Base-by-base conservation (phyloP, 2,113 vertebrate species). In the Actenoides hombroni region DNA sequence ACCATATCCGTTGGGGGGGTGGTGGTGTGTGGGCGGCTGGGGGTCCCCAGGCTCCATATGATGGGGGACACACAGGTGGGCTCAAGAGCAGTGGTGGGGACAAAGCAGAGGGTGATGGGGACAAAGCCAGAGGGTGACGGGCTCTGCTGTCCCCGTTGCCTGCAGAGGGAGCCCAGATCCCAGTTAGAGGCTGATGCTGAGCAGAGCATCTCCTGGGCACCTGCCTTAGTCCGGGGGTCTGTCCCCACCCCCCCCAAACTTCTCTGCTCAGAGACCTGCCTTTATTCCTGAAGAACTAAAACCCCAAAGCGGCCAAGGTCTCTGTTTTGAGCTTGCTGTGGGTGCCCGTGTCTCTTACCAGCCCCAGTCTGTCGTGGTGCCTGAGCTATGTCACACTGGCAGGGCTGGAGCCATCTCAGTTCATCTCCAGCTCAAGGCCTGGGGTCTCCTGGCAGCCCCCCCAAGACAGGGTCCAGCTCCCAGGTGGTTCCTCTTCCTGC, bases 1-100 rank as follows among this genome's bases (percentile, higher is more conserved):
- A 99, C 96, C 98, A 99, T 99, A 99, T 99, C 99, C 99, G 99
- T 97, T 78, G 39, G 0, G 40, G 29, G 57, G 31, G 35, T 23
- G 40, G 29, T 51, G 31, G 35, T 23, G 3, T 44, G 16, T 16
- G 40, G 40, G 40, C 5, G 40, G 40, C 16, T 18, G 31, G 19
- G 48, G 13, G 15, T 33, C 24, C 39, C 35, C 71, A 26, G 64
- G 64, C 60, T 39, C 24, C 23, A 0, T 23, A 68, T 64, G 28
- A 60, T 29, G 44, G 23, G 29, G 6, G 5, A 11, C 9, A 23
- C 2, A 1, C 42, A 3, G 0, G 0, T 51, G 35, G 53, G 26
- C 31, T 60, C 21, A 2, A 1, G 51, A 33, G 60, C 2, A 9
- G 39, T 71, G 60, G 5, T 3, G 5, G 44, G 53, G 57, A 51